A percentile compares a stretch with the other conserved stretches of the same genome.
Evolutionary conservation across 2,797 vertebrate species (phyloP).

Genomic region (Schizothorax lantsangensis): DNA sequence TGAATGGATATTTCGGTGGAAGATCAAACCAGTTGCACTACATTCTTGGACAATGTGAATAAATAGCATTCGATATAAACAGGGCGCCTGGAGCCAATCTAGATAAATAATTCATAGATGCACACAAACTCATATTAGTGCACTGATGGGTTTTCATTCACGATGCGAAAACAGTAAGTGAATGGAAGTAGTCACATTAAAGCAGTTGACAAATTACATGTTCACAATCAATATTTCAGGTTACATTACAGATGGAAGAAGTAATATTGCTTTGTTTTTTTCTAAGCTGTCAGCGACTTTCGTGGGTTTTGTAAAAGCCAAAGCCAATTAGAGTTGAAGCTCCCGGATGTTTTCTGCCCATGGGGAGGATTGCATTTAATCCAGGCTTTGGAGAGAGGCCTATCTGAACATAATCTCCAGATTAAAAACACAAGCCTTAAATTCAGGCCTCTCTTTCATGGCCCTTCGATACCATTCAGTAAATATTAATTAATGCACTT

Average conservation of each 20-base stretch:
- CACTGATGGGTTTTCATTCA: constrained; percentile 13
- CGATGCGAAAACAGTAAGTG: neutral
- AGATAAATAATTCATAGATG: constrained; percentile 28
- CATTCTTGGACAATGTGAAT: constrained; percentile 6
- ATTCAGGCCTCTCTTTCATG: constrained; percentile 3
- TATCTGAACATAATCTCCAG: constrained; percentile 71
- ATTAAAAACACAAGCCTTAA: constrained; percentile 69
- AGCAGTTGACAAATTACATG: neutral
- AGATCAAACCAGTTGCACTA: neutral
- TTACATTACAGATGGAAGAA: neutral
- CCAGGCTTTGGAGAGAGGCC: constrained; percentile 71
- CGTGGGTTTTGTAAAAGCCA: constrained; percentile 4
- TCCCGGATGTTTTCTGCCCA: constrained; percentile 62
- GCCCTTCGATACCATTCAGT: neutral
- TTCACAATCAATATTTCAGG: neutral
- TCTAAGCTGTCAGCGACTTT: constrained; percentile 3
- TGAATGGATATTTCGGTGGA: neutral
- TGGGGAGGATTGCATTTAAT: constrained; percentile 75
- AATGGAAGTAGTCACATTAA: neutral
- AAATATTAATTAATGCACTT: neutral
- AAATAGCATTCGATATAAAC: neutral
- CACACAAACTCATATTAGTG: neutral
- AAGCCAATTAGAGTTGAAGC: constrained; percentile 42
- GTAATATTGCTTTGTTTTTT: neutral
- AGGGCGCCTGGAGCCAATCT: neutral